A percentile compares a stretch with the other conserved stretches of the same genome.
phyloP scores from a whole-genome alignment of 2,888 invertebrate species.

The Chorisops tibialis region DNA sequence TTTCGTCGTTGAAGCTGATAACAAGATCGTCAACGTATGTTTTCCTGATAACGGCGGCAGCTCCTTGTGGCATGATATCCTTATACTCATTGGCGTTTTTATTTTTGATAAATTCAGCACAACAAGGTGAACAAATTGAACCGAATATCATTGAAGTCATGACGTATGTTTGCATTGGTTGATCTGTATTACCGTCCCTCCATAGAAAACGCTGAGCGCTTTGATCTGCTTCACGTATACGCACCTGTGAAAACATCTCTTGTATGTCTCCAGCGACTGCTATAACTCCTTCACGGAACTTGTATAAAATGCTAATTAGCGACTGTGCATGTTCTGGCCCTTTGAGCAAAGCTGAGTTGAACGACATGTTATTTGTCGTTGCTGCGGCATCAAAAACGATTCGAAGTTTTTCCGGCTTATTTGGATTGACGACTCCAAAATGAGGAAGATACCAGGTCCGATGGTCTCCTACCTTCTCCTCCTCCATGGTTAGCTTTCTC shows the following conservation, averaged over 20 bases:
- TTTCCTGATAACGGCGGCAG: conserved; percentile 30
- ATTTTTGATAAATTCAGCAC: conserved; percentile 26
- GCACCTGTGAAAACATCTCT: conserved; percentile 43
- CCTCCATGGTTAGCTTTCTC: conserved; percentile 5
- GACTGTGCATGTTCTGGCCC: conserved; percentile 41
- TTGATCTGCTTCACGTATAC: conserved; percentile 38
- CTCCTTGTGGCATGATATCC: conserved; percentile 29
- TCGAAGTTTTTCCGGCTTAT: conserved; percentile 39
- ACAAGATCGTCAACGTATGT: conserved; percentile 35
- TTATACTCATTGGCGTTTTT: conserved; percentile 35
- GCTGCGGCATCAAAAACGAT: conserved; percentile 43
- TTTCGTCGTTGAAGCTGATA: conserved; percentile 36
- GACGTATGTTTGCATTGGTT: neutral
- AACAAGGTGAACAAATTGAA: neutral
- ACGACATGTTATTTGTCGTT: conserved; percentile 30
- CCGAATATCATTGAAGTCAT: neutral
- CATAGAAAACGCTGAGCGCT: conserved; percentile 35
- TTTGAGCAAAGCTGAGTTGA: conserved; percentile 38
- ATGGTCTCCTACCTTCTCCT: neutral
- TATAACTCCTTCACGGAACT: conserved; percentile 37
- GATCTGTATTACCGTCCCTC: neutral
- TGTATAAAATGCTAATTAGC: conserved; percentile 38
- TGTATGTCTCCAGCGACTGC: conserved; percentile 41
- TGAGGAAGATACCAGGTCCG: conserved; percentile 24
- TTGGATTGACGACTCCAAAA: conserved; percentile 31